A percentile compares a stretch with the other conserved stretches of the same genome.
These are phyloP conservation scores for Coracopsis vasa DNA, from an alignment of 2,113 vertebrate genomes.

Conservation along the genomic window DNA sequence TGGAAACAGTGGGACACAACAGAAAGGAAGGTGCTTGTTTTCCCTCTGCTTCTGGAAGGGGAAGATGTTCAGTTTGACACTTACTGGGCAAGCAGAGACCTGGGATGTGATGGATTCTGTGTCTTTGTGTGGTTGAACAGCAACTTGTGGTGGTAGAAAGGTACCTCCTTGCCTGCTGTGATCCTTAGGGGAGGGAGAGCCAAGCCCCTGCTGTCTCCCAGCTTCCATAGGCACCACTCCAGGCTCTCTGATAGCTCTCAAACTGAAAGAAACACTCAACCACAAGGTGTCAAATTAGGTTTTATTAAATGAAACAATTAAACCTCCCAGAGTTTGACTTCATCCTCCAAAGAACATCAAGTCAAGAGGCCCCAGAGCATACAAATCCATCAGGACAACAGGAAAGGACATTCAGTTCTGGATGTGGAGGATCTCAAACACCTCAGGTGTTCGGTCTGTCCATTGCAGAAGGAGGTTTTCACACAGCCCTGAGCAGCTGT, in stretches of 20 bases:
- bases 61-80: neutral
- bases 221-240: neutral
- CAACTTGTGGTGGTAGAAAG: neutral
- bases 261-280: neutral
- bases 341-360: neutral
- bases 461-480: neutral
- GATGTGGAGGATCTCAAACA: neutral
- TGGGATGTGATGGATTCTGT: neutral
- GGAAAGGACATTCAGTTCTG: neutral
- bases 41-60: neutral
- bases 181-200: accelerated
- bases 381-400: neutral
- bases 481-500: neutral
- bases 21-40: neutral
- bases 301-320: slow-evolving; percentile 26
- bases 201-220: neutral
- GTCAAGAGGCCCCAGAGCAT: neutral
- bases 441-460: accelerated
- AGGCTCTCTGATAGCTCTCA: neutral
- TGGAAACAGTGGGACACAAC: neutral
- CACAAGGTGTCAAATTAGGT: neutral
- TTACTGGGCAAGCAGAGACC: neutral
- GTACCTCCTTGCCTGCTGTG: neutral
- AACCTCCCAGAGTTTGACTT: neutral
- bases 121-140: neutral